Evolutionary conservation across 2,888 invertebrate species (phyloP), one percentile per base, ranked within the genome.

Genomic region (Thecocarcelia acutangulata): DNA sequence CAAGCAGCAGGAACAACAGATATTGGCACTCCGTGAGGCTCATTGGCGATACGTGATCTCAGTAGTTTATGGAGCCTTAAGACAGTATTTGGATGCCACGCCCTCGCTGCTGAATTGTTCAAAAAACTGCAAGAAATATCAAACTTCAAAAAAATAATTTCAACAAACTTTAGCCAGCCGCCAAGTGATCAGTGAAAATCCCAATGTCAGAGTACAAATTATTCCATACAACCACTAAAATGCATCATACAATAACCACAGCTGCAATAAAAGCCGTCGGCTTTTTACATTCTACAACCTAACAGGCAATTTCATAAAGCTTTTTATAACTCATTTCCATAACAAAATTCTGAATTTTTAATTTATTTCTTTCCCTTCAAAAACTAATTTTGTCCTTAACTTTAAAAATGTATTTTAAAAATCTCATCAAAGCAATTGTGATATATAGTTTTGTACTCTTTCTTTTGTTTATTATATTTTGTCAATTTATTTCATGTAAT

Each of bases 381-480:
- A 44, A 19, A 33, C 13, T 40, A 54, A 58, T n/a, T 3, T 58
- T 58, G 61, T 19, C 12, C 8, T 15, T 46, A 37, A 44, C 46
- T 61, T 48, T 21, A 15, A 28, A 59, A 33, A 54, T 66, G n/a
- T 44, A 17, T 58, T 40, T 83, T 83, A 81, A 84, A 85, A 87
- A 64, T 79, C 88, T 88, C 88, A 89, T 88, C 88, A 88, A 89
- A 89, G 88, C 89, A 86, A 89, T 89, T 88, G 88, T 88, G 88
- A 88, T 88, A 88, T 87, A 84, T 85, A 84, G 86, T 88, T 88
- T 88, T 75, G 80, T 78, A 73, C 72, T 68, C 46, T 52, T 58
- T 54, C 58, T 72, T 80, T 61, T 40, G 2, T 15, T 15, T 52
- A 40, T 33, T 37, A 52, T 70, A 59, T 72, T 68, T 69, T 78